Base-by-base conservation (phyloP, 2,888 invertebrate genomes). In the Drosophila meridionalis region DNA sequence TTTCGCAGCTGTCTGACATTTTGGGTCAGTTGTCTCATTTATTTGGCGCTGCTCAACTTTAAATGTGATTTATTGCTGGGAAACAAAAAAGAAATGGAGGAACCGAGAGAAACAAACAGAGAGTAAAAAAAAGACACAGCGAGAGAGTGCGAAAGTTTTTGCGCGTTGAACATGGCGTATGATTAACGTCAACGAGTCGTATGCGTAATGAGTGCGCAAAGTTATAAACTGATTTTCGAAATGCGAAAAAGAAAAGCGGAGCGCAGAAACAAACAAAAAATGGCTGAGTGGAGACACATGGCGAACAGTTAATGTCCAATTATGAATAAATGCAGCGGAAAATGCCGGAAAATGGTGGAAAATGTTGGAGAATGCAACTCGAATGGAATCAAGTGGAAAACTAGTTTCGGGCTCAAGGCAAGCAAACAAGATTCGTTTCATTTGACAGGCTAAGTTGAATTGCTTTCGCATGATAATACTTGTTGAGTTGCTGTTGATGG, bases 21-120 rank as follows among this genome's bases (percentile, higher is more conserved):
- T 87, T 87, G 73, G 86, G 89, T 87, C 86, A 84, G 75, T 79
- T 84, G 84, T 82, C 84, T 82, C 89, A 87, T 86, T 88, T 86
- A 74, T 87, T 81, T 88, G 75, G 57, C 57, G 76, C 69, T 73
- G 76, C 80, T 71, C 76, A 72, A 80, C 76, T 82, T 83, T 77
- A 82, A 87, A 80, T 76, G 77, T 86, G 88, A 86, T 86, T 86
- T 86, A 86, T 86, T 72, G 83, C 78, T 45, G 58, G 60, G 74
- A 65, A 73, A 66, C 69, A 63, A 56, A 59, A 48, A 61, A 53
- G 70, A 75, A 64, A 66, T 14, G 47, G 34, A 40, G 28, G 59
- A 42, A 40, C 26, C 4, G 5, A n/a, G n/a, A 9, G n/a, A 5
- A 20, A 11, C 9, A 38, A 55, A 28, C 28, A 14, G 38, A 2